These are phyloP conservation scores for Xanthorhoe designata DNA, from an alignment of 2,888 invertebrate species.

Conservation along the genomic window DNA sequence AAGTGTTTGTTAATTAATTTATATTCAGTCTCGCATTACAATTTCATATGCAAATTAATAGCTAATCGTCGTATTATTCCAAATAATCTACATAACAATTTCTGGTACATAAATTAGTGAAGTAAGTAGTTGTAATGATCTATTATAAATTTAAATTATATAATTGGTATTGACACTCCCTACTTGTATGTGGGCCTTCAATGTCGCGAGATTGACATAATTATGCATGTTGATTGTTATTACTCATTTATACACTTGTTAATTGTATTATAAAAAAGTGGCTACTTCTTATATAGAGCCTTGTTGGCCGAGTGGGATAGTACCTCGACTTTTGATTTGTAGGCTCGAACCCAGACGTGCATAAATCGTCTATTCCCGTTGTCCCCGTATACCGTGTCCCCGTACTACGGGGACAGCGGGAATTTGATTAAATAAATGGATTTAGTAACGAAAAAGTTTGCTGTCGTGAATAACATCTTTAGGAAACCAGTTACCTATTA, in stretches of 20 bases:
- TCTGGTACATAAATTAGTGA: slow-evolving; percentile 5
- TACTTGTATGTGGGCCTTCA: slow-evolving; percentile 8
- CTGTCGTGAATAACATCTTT: too few relatives aligned
- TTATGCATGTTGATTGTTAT: slow-evolving; percentile 18
- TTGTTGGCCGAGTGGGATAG: too few relatives aligned
- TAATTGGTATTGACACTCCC: slow-evolving; percentile 11
- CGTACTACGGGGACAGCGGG: too few relatives aligned
- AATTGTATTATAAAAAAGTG: not conserved
- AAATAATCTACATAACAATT: not conserved
- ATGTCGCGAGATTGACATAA: slow-evolving; percentile 24
- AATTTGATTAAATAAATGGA: too few relatives aligned
- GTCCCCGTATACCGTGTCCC: too few relatives aligned
- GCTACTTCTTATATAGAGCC: too few relatives aligned
- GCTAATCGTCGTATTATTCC: not conserved
- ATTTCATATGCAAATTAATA: not conserved
- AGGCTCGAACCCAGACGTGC: too few relatives aligned
- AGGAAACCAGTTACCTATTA: too few relatives aligned
- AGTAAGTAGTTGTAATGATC: slow-evolving; percentile 8
- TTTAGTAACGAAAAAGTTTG: too few relatives aligned
- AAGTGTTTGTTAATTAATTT: too few relatives aligned
- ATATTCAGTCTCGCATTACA: not conserved
- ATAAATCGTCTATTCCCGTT: too few relatives aligned
- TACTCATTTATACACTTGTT: slow-evolving; percentile 5
- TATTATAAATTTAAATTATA: slow-evolving; percentile 6
- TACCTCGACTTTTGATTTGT: too few relatives aligned